Evolutionary conservation across 2,797 vertebrate species (phyloP).

Genomic region (Astyanax mexicanus): DNA sequence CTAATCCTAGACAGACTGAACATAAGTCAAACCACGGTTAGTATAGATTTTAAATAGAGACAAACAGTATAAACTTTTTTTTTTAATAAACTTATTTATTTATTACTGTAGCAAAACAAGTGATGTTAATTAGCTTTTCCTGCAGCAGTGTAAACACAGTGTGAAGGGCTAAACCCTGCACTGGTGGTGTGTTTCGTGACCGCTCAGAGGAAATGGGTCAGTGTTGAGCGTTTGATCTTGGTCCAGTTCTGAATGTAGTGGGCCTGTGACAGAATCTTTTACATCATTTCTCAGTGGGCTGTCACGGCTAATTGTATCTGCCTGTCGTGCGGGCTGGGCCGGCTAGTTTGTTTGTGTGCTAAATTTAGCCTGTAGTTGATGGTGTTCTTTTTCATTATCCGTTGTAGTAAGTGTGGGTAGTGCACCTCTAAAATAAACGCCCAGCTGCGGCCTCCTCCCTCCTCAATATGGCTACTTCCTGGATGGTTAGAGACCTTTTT

Average conservation of each 20-base stretch:
- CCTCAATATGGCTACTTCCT: neutral
- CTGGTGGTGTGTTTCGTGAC: neutral
- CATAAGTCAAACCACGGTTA: no score
- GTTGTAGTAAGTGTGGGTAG: neutral
- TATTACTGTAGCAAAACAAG: neutral
- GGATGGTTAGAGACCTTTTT: no score
- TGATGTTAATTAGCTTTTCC: neutral
- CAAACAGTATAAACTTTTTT: no score
- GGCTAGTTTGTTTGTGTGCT: neutral
- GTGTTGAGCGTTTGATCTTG: conserved; percentile 3
- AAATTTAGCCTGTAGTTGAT: neutral
- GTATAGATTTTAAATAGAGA: no score
- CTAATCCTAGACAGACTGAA: no score
- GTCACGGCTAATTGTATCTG: conserved; percentile 5
- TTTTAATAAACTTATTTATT: neutral
- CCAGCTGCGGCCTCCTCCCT: neutral
- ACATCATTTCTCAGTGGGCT: conserved; percentile 9
- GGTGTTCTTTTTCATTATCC: neutral
- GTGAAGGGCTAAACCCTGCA: neutral
- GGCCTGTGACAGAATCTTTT: conserved; percentile 18
- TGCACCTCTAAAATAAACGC: neutral
- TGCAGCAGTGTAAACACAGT: neutral
- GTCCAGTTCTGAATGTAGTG: conserved; percentile 25
- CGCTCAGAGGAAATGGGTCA: conserved; percentile 1
- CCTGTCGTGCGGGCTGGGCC: neutral